Percentiles rank a stretch among this genome's conserved stretches.
These are phyloP conservation scores for Drosophila fuyamai DNA, from an alignment of 1,140 invertebrate genomes.

Conservation along the genomic window DNA sequence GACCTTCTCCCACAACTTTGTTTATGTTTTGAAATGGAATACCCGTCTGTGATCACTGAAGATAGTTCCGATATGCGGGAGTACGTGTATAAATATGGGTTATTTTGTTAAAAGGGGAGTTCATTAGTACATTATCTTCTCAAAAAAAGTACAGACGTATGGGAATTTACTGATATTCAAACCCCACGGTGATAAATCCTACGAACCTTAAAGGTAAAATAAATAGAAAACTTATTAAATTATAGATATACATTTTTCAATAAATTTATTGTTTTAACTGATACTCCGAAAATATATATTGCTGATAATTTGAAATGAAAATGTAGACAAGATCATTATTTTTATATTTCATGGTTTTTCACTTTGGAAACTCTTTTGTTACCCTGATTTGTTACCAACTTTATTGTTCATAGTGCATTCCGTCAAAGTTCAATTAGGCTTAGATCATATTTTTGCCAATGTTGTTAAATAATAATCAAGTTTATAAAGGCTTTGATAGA, in stretches of 20 bases:
- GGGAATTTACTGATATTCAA: too few species aligned
- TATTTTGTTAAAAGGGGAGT: neutral
- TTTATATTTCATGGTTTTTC: too few species aligned
- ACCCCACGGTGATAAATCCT: too few species aligned
- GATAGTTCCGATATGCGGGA: slow-evolving; percentile 26
- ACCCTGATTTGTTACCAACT: neutral
- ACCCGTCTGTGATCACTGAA: slow-evolving; percentile 5
- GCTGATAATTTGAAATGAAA: too few species aligned
- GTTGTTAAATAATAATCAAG: slow-evolving; percentile 11
- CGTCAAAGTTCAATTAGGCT: slow-evolving; percentile 23
- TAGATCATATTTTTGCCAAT: slow-evolving; percentile 33
- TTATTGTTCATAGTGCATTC: slow-evolving; percentile 1
- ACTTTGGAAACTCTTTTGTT: neutral
- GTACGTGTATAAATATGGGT: neutral
- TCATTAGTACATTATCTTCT: neutral
- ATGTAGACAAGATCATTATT: too few species aligned
- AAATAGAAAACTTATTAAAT: too few species aligned
- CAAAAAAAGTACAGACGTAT: neutral
- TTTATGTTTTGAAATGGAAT: slow-evolving; percentile 24
- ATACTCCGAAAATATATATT: too few species aligned
- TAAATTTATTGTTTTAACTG: too few species aligned
- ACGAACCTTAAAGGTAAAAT: too few species aligned
- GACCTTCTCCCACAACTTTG: slow-evolving; percentile 11
- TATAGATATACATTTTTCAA: too few species aligned
- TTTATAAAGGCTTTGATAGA: slow-evolving; percentile 20